phyloP scores from a whole-genome alignment of 2,888 invertebrate genomes.

The Piscicola geometra region DNA sequence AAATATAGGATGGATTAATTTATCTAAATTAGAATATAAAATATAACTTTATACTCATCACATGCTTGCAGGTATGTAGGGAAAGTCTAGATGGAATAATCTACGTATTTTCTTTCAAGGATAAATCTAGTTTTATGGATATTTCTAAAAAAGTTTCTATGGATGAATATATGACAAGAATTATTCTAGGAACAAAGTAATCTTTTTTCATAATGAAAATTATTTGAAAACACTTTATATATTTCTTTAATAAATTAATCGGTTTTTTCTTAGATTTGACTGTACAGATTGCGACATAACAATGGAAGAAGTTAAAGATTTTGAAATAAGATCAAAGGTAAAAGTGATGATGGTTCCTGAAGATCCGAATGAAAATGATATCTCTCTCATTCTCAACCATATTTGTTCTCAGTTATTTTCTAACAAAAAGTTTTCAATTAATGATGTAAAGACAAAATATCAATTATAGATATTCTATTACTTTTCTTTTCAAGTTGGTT shows the following conservation, averaged over 20 bases:
- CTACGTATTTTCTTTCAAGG: slow-evolving; percentile 28
- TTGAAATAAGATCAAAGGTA: slow-evolving; percentile 7
- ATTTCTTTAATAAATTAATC: neutral
- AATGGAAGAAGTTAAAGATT: slow-evolving; percentile 28
- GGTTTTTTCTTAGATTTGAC: slow-evolving; percentile 8
- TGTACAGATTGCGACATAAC: slow-evolving; percentile 19
- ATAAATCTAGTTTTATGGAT: slow-evolving; percentile 30
- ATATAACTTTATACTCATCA: neutral
- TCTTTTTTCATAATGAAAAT: neutral
- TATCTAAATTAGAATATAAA: too few relatives aligned
- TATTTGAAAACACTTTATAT: neutral
- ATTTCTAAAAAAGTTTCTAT: slow-evolving; percentile 19
- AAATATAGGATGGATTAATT: too few relatives aligned
- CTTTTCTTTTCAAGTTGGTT: neutral
- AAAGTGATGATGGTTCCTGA: slow-evolving; percentile 10
- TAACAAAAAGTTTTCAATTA: neutral
- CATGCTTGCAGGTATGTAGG: slow-evolving; percentile 24
- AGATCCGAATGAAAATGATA: neutral
- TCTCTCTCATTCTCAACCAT: slow-evolving; percentile 19
- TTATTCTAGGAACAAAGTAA: slow-evolving; percentile 28
- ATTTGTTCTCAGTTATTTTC: slow-evolving; percentile 29
- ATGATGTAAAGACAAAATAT: neutral
- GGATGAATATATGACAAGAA: slow-evolving; percentile 20
- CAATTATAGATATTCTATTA: neutral
- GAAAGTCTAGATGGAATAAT: slow-evolving; percentile 26